These are phyloP conservation scores for Corythoichthys haematopterus DNA, from an alignment of 2,113 vertebrate species.

Conservation along the genomic window DNA sequence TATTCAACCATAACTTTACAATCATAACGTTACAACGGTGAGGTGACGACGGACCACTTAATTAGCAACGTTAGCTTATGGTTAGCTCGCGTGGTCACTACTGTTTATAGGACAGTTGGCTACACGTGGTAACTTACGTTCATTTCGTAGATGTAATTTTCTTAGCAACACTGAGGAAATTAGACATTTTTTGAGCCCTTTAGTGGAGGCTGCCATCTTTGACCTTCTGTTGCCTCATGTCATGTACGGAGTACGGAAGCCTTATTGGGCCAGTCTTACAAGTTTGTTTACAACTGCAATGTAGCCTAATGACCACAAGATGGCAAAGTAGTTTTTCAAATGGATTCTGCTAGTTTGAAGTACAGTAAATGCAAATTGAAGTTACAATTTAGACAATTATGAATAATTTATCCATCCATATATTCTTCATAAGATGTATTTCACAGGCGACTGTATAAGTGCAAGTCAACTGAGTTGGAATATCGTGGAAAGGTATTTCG, in stretches of 20 bases:
- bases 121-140: slow-evolving; percentile 53
- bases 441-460: too few species aligned
- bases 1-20: not conserved
- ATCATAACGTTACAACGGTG: not conserved
- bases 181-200: slow-evolving; percentile 24
- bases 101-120: not conserved
- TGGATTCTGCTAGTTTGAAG: not conserved
- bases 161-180: slow-evolving; percentile 37
- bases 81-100: too few species aligned
- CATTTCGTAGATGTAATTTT: slow-evolving; percentile 37
- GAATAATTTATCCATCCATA: not conserved
- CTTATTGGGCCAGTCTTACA: not conserved
- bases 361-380: not conserved
- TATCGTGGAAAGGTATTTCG: too few species aligned
- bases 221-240: slow-evolving; percentile 58
- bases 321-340: slow-evolving; percentile 23
- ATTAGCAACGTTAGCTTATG: slow-evolving; percentile 10
- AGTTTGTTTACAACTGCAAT: rapidly evolving
- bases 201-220: slow-evolving; percentile 65
- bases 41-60: not conserved
- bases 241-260: slow-evolving; percentile 61
- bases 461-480: not conserved
- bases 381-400: not conserved
- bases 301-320: slow-evolving; percentile 15
- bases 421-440: not conserved